These are phyloP conservation scores for Montipora efflorescens DNA, from an alignment of 64 coral and sea anemone species.

Conservation along the genomic window DNA sequence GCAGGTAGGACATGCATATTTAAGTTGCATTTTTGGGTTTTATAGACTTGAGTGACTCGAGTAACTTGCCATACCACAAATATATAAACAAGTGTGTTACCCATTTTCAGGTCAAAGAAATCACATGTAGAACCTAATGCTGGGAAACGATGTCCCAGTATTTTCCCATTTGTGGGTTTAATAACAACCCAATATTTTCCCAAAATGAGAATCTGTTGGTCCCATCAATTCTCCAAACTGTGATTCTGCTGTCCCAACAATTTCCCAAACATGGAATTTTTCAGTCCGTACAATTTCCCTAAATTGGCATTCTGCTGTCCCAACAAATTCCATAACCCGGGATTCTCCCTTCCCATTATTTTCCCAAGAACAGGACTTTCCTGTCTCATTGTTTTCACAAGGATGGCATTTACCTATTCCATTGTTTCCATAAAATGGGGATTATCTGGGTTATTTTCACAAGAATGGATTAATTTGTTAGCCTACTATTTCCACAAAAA, in stretches of 20 bases:
- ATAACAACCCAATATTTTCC: slow-evolving; percentile 29
- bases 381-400: too few relatives aligned
- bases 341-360: background rate
- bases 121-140: too few relatives aligned
- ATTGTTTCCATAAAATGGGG: background rate
- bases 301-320: background rate
- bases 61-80: too few relatives aligned
- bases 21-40: too few relatives aligned
- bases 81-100: too few relatives aligned
- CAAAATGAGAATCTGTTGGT: background rate
- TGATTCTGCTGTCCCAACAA: slow-evolving; percentile 7
- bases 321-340: slow-evolving; percentile 1
- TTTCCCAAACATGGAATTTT: background rate
- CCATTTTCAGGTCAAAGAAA: too few relatives aligned
- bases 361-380: background rate
- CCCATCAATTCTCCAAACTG: slow-evolving; percentile 16
- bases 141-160: slow-evolving; percentile 30
- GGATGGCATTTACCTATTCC: too few relatives aligned
- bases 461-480: background rate
- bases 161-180: slow-evolving; percentile 5
- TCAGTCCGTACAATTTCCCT: slow-evolving; percentile 9
- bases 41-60: too few relatives aligned
- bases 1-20: too few relatives aligned
- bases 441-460: background rate
- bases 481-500: background rate